Conservation (phyloP, 2,113 vertebrate species). For the Donacobius atricapilla region DNA sequence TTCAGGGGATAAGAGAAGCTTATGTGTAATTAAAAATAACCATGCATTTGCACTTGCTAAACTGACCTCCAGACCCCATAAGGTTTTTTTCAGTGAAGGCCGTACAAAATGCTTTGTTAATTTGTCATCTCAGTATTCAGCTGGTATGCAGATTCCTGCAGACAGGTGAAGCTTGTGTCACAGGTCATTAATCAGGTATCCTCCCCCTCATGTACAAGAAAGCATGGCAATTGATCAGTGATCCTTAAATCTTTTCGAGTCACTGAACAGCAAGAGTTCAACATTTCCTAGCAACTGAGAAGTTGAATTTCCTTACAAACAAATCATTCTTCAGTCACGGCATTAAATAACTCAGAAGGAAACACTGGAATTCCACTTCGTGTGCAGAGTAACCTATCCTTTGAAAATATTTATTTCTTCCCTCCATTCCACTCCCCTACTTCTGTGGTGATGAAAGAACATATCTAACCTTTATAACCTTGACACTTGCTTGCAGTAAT, state of each 20-base stretch:
- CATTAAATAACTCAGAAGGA: neutral
- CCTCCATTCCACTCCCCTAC: neutral
- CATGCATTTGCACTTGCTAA: neutral
- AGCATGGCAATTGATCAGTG: neutral
- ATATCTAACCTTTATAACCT: neutral
- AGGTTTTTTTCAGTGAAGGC: neutral
- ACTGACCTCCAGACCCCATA: neutral
- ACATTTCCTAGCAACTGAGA: neutral
- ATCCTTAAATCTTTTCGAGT: neutral
- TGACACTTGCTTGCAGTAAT: neutral
- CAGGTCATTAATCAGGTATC: neutral
- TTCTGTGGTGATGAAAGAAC: neutral
- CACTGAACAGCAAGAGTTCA: neutral
- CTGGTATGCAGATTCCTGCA: neutral
- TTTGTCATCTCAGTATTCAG: neutral
- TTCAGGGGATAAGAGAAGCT: conserved; percentile 25
- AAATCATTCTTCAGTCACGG: neutral
- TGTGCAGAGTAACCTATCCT: neutral
- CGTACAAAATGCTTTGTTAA: neutral
- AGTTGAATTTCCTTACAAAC: neutral
- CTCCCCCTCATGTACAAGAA: neutral
- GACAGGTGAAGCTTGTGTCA: neutral
- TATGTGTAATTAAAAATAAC: conserved; percentile 48
- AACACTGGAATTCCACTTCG: neutral
- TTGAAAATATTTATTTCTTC: neutral